A percentile compares a stretch with the other conserved stretches of the same genome.
Evolutionary conservation across 2,113 vertebrate species (phyloP).

Genomic region (Entomyzon cyanotis): DNA sequence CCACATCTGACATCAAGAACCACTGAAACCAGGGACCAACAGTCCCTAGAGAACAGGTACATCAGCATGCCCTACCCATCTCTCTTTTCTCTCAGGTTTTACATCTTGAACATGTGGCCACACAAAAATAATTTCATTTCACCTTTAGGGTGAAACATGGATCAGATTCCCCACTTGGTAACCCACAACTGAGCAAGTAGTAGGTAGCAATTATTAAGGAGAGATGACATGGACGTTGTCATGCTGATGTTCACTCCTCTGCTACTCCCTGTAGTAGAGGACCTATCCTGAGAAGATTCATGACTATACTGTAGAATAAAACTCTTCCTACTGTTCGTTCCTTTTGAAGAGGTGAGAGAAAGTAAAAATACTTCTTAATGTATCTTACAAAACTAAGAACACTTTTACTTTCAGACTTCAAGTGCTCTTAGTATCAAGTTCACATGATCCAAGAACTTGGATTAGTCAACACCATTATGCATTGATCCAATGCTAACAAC

Average conservation of each 20-base stretch:
- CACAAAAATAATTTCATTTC: background rate
- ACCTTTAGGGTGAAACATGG: rapidly evolving
- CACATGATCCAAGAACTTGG: background rate
- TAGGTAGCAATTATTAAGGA: background rate
- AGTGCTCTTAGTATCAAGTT: background rate
- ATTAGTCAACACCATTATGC: background rate
- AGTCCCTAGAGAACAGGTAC: background rate
- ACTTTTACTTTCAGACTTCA: background rate
- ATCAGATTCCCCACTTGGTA: background rate
- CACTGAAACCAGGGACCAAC: background rate
- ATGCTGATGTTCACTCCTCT: background rate
- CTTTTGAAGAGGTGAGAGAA: background rate
- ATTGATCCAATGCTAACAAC: background rate
- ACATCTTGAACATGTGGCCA: rapidly evolving
- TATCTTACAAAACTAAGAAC: background rate
- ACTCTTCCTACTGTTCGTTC: background rate
- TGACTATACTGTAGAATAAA: background rate
- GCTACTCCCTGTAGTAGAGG: background rate
- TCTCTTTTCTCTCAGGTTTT: background rate
- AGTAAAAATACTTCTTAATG: background rate
- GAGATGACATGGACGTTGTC: rapidly evolving
- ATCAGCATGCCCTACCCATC: no score
- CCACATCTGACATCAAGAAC: rapidly evolving
- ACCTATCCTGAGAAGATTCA: background rate
- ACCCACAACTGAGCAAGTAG: background rate